Evolutionary conservation across 2,113 vertebrate species (phyloP), one percentile per base, ranked within the genome.

Genomic region (Passer domesticus): DNA sequence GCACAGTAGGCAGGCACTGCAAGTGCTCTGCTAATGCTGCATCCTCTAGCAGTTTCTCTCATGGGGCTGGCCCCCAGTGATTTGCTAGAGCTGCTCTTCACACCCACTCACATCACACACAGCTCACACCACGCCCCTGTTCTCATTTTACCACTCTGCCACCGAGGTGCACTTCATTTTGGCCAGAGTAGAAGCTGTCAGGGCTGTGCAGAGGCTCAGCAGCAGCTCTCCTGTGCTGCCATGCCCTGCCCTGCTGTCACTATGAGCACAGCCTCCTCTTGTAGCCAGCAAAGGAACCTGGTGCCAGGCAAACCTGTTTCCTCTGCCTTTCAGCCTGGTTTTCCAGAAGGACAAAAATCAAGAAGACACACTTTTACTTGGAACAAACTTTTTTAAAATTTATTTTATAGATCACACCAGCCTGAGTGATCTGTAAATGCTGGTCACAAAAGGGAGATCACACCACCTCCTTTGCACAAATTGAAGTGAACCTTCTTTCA

Each of bases 321-420:
- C 33, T 25, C 66, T 53, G 39, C 27, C 17, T 86, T 79, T 64
- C 0, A 3, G 47, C 2, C 14, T 44, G 11, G 4, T 64, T 86
- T 81, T 37, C 31, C 33, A 49, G 23, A 33, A 11, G 6, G 47
- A 94, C 62, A 95, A 67, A 91, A 92, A 79, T 23, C 78, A 75
- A 73, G 8, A 31, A 22, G 76, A 90, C 87, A n/a, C 59, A 21
- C 16, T 64, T 94, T 68, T 89, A 79, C 89, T 93, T 89, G 50
- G 87, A 98, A 98, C 92, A 96, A 96, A 95, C 87, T 94, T 96
- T 80, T 96, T 96, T 96, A 91, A 95, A 95, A 97, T 96, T 97
- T 97, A 96, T 97, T 98, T 94, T 93, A 96, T 96, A 97, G 94
- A 97, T 97, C 97, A 97, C 96, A 77, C 89, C 87, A 96, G 96